A percentile compares a stretch with the other conserved stretches of the same genome.
These are phyloP conservation scores for Lasioglossum malachurum DNA, from an alignment of 2,888 invertebrate genomes.

Conservation along the genomic window DNA sequence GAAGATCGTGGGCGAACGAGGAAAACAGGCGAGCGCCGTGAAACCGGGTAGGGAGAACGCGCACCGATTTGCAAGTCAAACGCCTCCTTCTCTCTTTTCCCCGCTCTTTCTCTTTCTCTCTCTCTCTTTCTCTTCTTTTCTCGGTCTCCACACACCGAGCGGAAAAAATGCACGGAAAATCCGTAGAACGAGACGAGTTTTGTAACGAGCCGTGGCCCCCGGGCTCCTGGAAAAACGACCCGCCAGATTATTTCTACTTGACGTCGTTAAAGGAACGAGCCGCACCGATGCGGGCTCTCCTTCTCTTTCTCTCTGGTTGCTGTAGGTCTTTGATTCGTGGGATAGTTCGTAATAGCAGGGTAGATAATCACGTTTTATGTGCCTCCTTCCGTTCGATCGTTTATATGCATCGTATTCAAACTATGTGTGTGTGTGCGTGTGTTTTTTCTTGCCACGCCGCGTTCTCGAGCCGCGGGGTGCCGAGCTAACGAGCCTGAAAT, in stretches of 20 bases:
- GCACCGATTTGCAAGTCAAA: conserved; percentile 72
- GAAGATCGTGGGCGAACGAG: conserved; percentile 60
- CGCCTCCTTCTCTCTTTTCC: not conserved
- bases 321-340: conserved; percentile 6
- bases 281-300: not conserved
- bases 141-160: conserved; percentile 10
- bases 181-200: conserved; percentile 47
- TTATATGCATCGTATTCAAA: not conserved
- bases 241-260: conserved; percentile 49
- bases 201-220: conserved; percentile 50
- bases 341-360: conserved; percentile 29
- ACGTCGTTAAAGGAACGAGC: conserved; percentile 42
- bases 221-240: conserved; percentile 29
- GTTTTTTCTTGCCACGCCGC: not conserved
- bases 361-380: conserved; percentile 34
- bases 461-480: not conserved
- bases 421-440: not conserved
- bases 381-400: conserved; percentile 11
- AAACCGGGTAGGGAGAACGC: conserved; percentile 26
- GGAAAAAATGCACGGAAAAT: conserved; percentile 46
- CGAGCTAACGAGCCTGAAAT: not conserved
- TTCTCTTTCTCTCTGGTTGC: not conserved
- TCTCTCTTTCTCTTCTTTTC: not conserved
- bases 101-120: too few species aligned
- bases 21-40: conserved; percentile 54